Conservation (phyloP, 2,888 invertebrate species). For the Hirtodrosophila cameraria region DNA sequence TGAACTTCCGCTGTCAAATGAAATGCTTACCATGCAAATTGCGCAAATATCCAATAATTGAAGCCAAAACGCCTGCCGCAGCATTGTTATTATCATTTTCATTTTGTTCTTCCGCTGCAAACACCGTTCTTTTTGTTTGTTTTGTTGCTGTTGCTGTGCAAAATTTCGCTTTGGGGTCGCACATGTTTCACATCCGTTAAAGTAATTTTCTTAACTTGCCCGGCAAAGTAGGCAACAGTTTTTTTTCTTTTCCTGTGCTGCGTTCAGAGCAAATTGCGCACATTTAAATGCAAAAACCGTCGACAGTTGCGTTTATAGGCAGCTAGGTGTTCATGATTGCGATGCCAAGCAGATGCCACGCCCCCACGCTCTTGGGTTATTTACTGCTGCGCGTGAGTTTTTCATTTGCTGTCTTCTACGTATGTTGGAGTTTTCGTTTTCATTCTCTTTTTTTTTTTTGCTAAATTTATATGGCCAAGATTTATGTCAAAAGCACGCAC, state of each 20-base stretch:
- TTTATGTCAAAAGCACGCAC: slow-evolving; percentile 68
- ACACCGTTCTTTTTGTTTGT: slow-evolving; percentile 24
- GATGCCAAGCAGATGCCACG: slow-evolving; percentile 28
- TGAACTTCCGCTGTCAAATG: slow-evolving; percentile 71
- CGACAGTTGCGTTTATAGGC: slow-evolving; percentile 60
- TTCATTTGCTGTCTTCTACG: slow-evolving; percentile 61
- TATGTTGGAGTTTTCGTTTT: slow-evolving; percentile 34
- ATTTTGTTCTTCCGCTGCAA: slow-evolving; percentile 59
- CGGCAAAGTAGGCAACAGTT: slow-evolving; percentile 63
- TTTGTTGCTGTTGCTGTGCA: slow-evolving; percentile 27
- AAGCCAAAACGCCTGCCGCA: slow-evolving; percentile 56
- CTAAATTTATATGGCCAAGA: slow-evolving; percentile 69
- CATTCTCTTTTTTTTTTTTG: slow-evolving; percentile 16
- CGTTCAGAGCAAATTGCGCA: slow-evolving; percentile 59
- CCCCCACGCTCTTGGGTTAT: slow-evolving; percentile 40
- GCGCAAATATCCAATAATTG: slow-evolving; percentile 69
- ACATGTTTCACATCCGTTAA: slow-evolving; percentile 71
- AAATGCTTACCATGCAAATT: slow-evolving; percentile 74
- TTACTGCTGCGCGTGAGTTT: slow-evolving; percentile 61
- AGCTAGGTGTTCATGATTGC: slow-evolving; percentile 71
- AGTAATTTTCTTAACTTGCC: slow-evolving; percentile 53
- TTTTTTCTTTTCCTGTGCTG: slow-evolving; percentile 17
- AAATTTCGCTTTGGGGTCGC: slow-evolving; percentile 39
- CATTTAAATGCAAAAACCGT: slow-evolving; percentile 77
- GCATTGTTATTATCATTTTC: slow-evolving; percentile 74